Evolutionary conservation across 2,888 invertebrate species (phyloP).

Genomic region (Corbicula japonica): DNA sequence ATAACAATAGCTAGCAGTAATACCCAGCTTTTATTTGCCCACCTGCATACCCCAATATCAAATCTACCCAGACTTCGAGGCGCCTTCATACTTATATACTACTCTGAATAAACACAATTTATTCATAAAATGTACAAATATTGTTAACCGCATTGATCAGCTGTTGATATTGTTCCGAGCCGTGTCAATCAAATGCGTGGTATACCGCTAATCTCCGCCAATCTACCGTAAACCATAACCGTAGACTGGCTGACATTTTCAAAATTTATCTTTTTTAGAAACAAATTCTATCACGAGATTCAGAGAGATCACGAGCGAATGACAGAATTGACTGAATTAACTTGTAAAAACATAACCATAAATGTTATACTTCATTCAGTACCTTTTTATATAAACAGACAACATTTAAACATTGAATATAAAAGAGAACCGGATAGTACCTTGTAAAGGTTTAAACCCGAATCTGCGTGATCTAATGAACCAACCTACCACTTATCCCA

Average conservation of each 20-base stretch:
- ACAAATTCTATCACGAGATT: no score
- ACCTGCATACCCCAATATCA: slow-evolving; percentile 58
- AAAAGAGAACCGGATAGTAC: no score
- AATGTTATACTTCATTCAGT: no score
- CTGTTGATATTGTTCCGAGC: slow-evolving; percentile 46
- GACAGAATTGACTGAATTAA: no score
- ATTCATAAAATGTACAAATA: slow-evolving; percentile 56
- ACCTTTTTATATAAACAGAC: no score
- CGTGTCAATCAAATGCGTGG: slow-evolving; percentile 27
- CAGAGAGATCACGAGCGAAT: no score
- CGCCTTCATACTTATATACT: slow-evolving; percentile 62
- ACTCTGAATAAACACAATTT: slow-evolving; percentile 55
- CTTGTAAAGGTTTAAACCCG: no score
- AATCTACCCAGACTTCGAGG: slow-evolving; percentile 51
- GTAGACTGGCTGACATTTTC: slow-evolving; percentile 37
- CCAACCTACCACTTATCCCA: no score
- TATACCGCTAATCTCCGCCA: slow-evolving; percentile 38
- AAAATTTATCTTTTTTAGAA: no score
- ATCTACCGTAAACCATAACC: slow-evolving; percentile 45
- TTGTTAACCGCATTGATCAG: slow-evolving; percentile 61
- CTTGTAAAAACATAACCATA: no score
- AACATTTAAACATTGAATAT: no score
- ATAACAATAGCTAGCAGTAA: slow-evolving; percentile 50
- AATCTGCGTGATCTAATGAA: no score
- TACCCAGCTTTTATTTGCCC: slow-evolving; percentile 60